Evolutionary conservation across 2,113 vertebrate genomes (phyloP), one percentile per base, ranked within the genome.

Genomic region (Speoplatyrhinus poulsoni): DNA sequence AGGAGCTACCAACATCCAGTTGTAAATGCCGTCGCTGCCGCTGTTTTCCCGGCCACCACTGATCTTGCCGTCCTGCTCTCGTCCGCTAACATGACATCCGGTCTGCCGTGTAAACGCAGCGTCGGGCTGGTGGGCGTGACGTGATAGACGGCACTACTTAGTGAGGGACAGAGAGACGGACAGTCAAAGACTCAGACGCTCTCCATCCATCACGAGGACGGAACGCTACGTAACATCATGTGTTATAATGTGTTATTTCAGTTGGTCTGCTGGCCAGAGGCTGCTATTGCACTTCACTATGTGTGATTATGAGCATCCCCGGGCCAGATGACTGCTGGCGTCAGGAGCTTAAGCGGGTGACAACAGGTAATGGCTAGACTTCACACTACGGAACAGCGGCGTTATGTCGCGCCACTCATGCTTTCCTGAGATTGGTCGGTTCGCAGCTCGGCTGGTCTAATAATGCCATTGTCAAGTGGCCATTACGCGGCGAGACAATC

Each of bases 331-430:
- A 12, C 61, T 72, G 77, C 0, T 1, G 46, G 16, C 66, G 54
- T 79, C 80, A 83, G 80, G 64, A 79, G 85, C 72, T 87, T 70
- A 89, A 1, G 13, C 68, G 76, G 76, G 79, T 63, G 84, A 77
- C 50, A 3, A 67, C 75, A 81, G 80, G 80, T 78, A 68, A 80
- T 62, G 62, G 58, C 67, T 46, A 47, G 15, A 55, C n/a, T n/a
- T 17, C 60, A n/a, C 58, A 9, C 10, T n/a, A n/a, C 6, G 47
- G 69, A 7, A 26, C 61, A 12, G 4, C 3, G 19, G 16, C 4
- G 54, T 16, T 9, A 76, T 26, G 64, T 19, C 57, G 56, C 10
- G n/a, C 12, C 41, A 46, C 32, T 67, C 36, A 46, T 7, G 12
- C 11, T 55, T 33, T 54, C 57, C 10, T 9, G 3, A 57, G 13